Evolutionary conservation across 2,888 invertebrate genomes (phyloP).

Genomic region (Scelioninae gen. 1): DNA sequence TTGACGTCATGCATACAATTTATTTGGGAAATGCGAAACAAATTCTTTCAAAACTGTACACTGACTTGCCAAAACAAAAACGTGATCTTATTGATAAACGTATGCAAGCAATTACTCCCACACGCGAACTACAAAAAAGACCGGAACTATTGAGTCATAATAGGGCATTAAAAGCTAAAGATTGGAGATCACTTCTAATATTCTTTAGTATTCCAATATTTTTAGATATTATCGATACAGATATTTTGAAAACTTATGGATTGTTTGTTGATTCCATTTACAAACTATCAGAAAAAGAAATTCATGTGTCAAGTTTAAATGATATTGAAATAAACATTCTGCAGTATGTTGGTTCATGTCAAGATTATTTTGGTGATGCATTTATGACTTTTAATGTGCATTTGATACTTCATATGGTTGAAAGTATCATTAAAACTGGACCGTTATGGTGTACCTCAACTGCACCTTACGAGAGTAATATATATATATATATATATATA

Average conservation of each 20-base stretch:
- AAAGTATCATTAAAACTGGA: not conserved
- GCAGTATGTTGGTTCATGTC: not conserved
- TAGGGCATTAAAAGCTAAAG: conserved; percentile 42
- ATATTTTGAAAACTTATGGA: not conserved
- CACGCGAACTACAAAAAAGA: conserved; percentile 46
- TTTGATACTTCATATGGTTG: not conserved
- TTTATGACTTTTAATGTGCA: not conserved
- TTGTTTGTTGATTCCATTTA: conserved; percentile 43
- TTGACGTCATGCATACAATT: conserved; percentile 59
- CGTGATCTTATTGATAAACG: not conserved
- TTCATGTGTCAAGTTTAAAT: conserved; percentile 8
- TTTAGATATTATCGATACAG: not conserved
- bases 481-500: no score
- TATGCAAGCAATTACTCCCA: not conserved
- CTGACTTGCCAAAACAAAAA: not conserved
- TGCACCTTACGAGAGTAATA: conserved; percentile 36
- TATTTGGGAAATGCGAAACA: conserved; percentile 9
- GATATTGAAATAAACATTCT: conserved; percentile 32
- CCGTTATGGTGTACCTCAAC: conserved; percentile 31
- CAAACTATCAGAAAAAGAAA: conserved; percentile 14
- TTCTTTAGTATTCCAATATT: conserved; percentile 34
- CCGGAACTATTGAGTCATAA: conserved; percentile 28
- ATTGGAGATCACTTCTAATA: conserved; percentile 28
- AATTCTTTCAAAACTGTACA: not conserved
- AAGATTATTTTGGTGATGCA: not conserved